Conservation (phyloP, 2,888 invertebrate species). For the Lithophane leautieri region DNA sequence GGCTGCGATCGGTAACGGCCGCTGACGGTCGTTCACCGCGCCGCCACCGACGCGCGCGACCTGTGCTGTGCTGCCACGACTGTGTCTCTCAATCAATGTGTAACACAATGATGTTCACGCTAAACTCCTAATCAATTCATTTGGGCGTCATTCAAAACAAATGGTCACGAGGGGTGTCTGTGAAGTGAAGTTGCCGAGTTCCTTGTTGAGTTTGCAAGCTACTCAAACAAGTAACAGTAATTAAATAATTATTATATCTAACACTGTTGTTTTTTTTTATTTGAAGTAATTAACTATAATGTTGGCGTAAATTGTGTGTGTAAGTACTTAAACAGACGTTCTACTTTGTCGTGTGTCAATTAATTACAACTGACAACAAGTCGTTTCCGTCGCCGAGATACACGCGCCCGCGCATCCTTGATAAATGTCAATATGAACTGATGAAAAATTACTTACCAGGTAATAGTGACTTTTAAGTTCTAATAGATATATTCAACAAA, state of each 20-base stretch:
- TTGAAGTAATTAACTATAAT: background rate
- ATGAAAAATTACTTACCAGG: constrained; percentile 9
- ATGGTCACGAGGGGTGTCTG: background rate
- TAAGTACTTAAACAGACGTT: background rate
- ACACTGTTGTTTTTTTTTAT: background rate
- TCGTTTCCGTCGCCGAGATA: background rate
- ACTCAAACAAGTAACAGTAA: background rate
- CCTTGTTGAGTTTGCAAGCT: background rate
- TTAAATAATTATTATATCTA: background rate
- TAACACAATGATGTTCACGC: background rate
- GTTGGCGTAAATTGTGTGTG: background rate
- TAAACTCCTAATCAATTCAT: background rate
- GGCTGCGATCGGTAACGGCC: constrained; percentile 70
- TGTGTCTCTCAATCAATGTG: background rate
- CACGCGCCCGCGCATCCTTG: constrained; percentile 19
- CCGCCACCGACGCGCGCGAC: constrained; percentile 40
- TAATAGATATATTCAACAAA: background rate
- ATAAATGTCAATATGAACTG: background rate
- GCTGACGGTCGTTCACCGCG: constrained; percentile 67
- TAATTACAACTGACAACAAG: constrained; percentile 20
- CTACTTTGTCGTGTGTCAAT: constrained; percentile 13
- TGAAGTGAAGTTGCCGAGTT: background rate
- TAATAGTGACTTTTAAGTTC: background rate
- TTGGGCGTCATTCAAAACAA: background rate
- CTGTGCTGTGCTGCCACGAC: background rate